phyloP scores from a whole-genome alignment of 2,888 invertebrate genomes.

The Anaspis maculata region DNA sequence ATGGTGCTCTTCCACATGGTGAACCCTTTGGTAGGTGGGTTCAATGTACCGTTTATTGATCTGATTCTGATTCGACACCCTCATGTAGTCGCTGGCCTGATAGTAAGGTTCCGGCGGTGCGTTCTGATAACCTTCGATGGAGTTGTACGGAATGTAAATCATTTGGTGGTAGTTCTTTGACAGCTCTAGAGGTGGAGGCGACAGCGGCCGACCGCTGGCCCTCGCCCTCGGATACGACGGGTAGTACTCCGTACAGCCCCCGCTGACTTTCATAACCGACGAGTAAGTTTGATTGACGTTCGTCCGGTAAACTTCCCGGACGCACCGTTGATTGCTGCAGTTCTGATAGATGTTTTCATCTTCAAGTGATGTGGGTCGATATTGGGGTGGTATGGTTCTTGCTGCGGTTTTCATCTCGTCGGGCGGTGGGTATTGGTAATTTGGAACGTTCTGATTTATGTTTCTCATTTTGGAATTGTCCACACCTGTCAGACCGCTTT shows the following conservation, averaged over 20 bases:
- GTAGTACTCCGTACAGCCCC: conserved; percentile 33
- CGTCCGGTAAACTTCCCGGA: conserved; percentile 22
- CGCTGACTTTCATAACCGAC: conserved; percentile 32
- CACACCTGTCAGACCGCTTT: conserved; percentile 42
- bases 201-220: conserved; percentile 51
- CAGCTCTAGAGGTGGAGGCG: conserved; percentile 56
- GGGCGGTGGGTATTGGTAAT: conserved; percentile 27
- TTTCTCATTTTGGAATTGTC: conserved; percentile 32
- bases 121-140: conserved; percentile 35
- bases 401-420: conserved; percentile 24
- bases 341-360: conserved; percentile 46
- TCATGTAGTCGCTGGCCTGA: conserved; percentile 29
- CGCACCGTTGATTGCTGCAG: conserved; percentile 41
- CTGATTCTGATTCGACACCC: conserved; percentile 38
- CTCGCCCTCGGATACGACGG: conserved; percentile 34
- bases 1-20: conserved; percentile 29
- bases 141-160: conserved; percentile 59
- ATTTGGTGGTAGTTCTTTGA: conserved; percentile 58
- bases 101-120: conserved; percentile 33
- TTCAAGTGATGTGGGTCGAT: conserved; percentile 35
- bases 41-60: conserved; percentile 40
- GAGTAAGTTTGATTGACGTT: conserved; percentile 31
- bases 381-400: conserved; percentile 25
- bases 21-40: conserved; percentile 32
- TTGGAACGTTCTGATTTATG: conserved; percentile 27